Percentiles rank a stretch among this genome's conserved stretches.
phyloP scores from a whole-genome alignment of 2,113 vertebrate species.

The Cichladusa arquata region DNA sequence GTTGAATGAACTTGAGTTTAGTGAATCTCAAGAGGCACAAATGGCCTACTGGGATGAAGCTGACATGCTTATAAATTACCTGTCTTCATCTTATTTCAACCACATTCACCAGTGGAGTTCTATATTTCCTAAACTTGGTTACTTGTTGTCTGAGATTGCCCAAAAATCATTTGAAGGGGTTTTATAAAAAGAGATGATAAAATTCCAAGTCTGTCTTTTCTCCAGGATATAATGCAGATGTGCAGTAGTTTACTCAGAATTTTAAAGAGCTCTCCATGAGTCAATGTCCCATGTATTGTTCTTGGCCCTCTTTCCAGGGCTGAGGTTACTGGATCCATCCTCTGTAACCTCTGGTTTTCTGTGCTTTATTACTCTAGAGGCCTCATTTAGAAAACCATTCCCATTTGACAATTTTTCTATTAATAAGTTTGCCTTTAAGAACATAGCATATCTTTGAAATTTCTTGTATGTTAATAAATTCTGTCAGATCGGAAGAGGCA shows the following conservation, averaged over 20 bases:
- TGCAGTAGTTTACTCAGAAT: background rate
- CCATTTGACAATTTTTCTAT: background rate
- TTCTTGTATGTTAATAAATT: background rate
- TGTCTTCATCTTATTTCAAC: background rate
- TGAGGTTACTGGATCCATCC: background rate
- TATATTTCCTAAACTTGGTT: background rate
- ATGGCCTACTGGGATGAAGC: background rate
- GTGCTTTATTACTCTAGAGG: background rate
- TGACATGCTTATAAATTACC: background rate
- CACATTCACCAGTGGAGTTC: background rate
- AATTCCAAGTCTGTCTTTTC: background rate
- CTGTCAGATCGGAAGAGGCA: background rate
- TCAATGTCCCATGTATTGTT: background rate
- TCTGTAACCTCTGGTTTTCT: slow-evolving; percentile 6
- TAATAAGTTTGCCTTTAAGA: background rate
- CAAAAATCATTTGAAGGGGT: background rate
- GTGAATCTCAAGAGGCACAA: background rate
- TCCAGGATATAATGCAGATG: slow-evolving; percentile 14
- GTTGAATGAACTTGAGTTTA: background rate
- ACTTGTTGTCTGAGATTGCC: background rate
- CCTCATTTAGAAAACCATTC: background rate
- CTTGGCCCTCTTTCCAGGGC: slow-evolving; percentile 7
- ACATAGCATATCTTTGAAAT: background rate
- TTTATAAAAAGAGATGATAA: background rate
- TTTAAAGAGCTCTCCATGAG: slow-evolving; percentile 32